Base-by-base conservation (phyloP, 2,888 invertebrate genomes). In the Pristionchus exspectatus region DNA sequence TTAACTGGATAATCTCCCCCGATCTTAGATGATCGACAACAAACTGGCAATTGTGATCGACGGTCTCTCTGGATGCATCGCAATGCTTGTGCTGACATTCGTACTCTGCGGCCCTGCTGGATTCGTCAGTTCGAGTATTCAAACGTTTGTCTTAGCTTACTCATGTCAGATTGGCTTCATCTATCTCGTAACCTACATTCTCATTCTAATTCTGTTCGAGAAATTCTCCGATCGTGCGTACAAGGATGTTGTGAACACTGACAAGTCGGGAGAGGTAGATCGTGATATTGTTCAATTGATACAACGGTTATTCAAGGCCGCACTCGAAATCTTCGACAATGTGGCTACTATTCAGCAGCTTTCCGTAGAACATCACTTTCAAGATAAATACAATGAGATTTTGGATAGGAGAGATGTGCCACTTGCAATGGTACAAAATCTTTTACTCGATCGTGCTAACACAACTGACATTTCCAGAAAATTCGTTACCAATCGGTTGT, bases 341-440 rank as follows among this genome's bases (percentile, higher is more conserved):
- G 81, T 81, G 2, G n/a, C 81, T 24, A 81, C 81, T 1, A 81
- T 81, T 81, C 81, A 81, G 27, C 81, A 81, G 27, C 50, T 81
- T 1, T 9, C 81, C 0, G 81, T 81, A 0, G 81, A 81, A 27
- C 7, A 18, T 0, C 54, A 81, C 21, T 81, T 81, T 27, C 81
- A 81, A 12, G n/a, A n/a, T 9, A 81, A 81, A 27, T 81, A 27
- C 27, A 54, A 81, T 27, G 81, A 81, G 0, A 81, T 81, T 54
- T n/a, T 54, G 16, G 12, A 10, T 7, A 81, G 27, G 12, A 81
- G 81, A 50, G 81, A 81, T 12, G 50, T 14, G 3, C 81, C 81
- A 16, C 81, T 81, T 7, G 44, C 81, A 5, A 81, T n/a, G 50
- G 81, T 81, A 14, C 21, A 18, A 18, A 5, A 27, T 16, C 16